Base-by-base conservation (phyloP, 2,888 invertebrate genomes). In the Acholoe squamosa region DNA sequence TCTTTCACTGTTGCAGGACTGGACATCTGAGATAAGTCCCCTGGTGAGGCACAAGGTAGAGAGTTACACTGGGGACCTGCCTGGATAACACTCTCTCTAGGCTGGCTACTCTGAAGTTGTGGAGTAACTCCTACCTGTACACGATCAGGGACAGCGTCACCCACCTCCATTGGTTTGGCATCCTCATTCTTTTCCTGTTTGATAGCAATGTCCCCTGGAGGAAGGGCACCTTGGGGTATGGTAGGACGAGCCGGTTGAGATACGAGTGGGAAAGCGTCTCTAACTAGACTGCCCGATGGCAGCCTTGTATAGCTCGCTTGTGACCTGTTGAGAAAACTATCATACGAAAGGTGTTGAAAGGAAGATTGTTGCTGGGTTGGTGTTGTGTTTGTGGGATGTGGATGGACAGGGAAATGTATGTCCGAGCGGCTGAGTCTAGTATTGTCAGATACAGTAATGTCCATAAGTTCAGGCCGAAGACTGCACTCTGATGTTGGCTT, bases 31-130 rank as follows among this genome's bases (percentile, higher is more conserved):
- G 43, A 33, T 3, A n/a, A 12, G 43, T 80, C 80, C 7, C 34
- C 43, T 7, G 80, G 80, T 14, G 80, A 43, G 0, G 43, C 34
- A 16, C 0, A 3, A 12, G 34, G 34, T 16, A 34, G 22, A 1
- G 80, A 80, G 43, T 33, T 80, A n/a, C 80, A 80, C 80, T 80
- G 80, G 16, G 80, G 80, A 16, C 80, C 80, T 34, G 16, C 25
- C 22, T 43, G 80, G 80, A 80, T 80, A 22, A 80, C 80, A 14
- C 22, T 34, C 34, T 80, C 34, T 25, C 80, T 14, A n/a, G n/a
- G n/a, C 16, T n/a, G 16, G 5, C 7, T 28, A 7, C 10, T 1
- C 16, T 28, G 28, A 31, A 16, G 76, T 19, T 76, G 16, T 25
- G 16, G 5, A 28, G 1, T 25, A 0, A 14, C 25, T 25, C 16